Percentiles rank a stretch among this genome's conserved stretches.
Conservation (phyloP, 2,888 invertebrate species). For the Heliconius ethilla region DNA sequence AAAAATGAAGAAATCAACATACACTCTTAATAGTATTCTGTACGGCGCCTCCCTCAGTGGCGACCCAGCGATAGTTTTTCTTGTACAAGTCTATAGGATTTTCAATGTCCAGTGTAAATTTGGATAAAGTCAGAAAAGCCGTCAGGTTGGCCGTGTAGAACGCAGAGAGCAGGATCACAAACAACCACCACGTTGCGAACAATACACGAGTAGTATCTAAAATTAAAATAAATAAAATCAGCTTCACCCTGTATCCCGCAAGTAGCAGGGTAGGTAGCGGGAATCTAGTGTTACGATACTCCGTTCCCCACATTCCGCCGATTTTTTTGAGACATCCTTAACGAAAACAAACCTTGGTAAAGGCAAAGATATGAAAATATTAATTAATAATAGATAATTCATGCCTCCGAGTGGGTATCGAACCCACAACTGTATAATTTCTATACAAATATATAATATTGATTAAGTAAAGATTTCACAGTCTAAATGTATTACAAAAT, state of each 20-base stretch:
- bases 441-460: too few relatives aligned
- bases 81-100: conserved; percentile 84
- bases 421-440: too few relatives aligned
- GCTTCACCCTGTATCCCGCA: too few relatives aligned
- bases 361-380: too few relatives aligned
- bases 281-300: too few relatives aligned
- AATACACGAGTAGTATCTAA: conserved; percentile 91
- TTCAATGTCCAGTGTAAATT: conserved; percentile 90
- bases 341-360: too few relatives aligned
- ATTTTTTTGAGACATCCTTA: too few relatives aligned
- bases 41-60: conserved; percentile 86
- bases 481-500: background rate
- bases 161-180: conserved; percentile 92
- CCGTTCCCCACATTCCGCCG: too few relatives aligned
- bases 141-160: conserved; percentile 96
- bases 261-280: too few relatives aligned
- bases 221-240: conserved; percentile 45
- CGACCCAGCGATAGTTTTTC: conserved; percentile 87
- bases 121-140: conserved; percentile 92
- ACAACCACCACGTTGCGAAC: conserved; percentile 96
- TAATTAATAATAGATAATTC: too few relatives aligned
- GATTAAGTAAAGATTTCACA: background rate
- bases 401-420: too few relatives aligned
- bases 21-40: conserved; percentile 84
- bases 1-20: conserved; percentile 3